phyloP scores from a whole-genome alignment of 2,797 vertebrate genomes.

The Mus spretus region DNA sequence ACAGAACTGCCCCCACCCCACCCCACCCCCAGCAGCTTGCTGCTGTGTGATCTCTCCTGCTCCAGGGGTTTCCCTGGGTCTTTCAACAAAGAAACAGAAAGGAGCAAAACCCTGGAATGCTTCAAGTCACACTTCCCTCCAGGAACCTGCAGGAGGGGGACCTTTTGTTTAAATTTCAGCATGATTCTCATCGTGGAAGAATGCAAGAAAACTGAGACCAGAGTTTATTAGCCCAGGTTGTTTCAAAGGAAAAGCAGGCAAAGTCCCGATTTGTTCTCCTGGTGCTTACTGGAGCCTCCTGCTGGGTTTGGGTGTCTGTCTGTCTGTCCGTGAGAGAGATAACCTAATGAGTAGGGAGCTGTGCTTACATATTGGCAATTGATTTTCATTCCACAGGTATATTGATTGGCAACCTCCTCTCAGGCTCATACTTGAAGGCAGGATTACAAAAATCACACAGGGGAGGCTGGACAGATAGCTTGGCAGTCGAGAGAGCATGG shows the following conservation, averaged over 20 bases:
- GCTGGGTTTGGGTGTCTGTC: neutral
- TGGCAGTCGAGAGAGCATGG: neutral
- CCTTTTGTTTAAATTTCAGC: neutral
- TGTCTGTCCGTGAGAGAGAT: neutral
- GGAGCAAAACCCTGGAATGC: neutral
- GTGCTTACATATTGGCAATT: neutral
- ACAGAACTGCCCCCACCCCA: neutral
- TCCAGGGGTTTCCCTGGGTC: neutral
- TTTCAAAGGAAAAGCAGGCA: neutral
- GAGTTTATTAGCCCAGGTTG: neutral
- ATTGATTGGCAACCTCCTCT: neutral
- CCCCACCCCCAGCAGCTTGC: neutral
- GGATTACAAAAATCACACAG: neutral
- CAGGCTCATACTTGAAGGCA: neutral
- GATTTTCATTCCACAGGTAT: neutral
- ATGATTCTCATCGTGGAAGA: neutral
- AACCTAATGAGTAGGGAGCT: neutral
- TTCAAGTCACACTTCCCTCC: neutral
- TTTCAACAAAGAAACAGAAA: neutral
- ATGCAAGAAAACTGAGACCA: neutral
- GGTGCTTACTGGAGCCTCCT: neutral
- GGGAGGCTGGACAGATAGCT: neutral
- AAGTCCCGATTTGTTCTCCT: neutral
- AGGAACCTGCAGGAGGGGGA: neutral
- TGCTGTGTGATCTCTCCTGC: no score